These are phyloP conservation scores for Gryllus bimaculatus DNA, from an alignment of 1,140 invertebrate genomes.

Conservation along the genomic window DNA sequence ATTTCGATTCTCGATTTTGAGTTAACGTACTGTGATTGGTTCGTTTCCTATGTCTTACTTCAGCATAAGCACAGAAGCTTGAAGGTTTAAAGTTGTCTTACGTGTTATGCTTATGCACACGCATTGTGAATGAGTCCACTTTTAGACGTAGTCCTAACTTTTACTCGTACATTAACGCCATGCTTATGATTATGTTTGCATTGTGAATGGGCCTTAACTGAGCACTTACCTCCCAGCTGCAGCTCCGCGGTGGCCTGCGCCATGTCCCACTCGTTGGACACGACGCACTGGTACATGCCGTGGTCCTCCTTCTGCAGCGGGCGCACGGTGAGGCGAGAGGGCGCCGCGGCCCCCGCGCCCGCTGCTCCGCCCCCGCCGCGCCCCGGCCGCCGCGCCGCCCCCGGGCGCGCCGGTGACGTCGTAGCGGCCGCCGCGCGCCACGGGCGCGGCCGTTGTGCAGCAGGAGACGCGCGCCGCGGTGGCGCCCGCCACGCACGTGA, in stretches of 20 bases:
- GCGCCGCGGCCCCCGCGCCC: background rate
- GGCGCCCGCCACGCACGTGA: slow-evolving; percentile 76
- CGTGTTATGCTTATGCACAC: too few species aligned
- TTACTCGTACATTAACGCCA: too few species aligned
- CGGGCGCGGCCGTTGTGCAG: slow-evolving; percentile 59
- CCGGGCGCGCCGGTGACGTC: slow-evolving; percentile 25
- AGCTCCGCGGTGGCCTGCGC: slow-evolving; percentile 73
- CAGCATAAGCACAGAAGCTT: too few species aligned
- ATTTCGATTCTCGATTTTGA: too few species aligned
- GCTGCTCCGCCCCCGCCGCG: background rate
- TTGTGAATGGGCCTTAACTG: too few species aligned
- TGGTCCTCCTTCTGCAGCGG: slow-evolving; percentile 65
- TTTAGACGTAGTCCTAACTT: too few species aligned
- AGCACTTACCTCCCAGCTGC: slow-evolving; percentile 64
- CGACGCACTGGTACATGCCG: slow-evolving; percentile 86
- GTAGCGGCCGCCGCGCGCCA: slow-evolving; percentile 21
- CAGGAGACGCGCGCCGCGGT: slow-evolving; percentile 71
- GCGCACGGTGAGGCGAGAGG: slow-evolving; percentile 46
- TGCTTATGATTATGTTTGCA: too few species aligned
- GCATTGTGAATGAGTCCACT: too few species aligned
- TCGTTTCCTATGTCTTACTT: too few species aligned
- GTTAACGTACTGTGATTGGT: too few species aligned
- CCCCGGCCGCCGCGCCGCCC: background rate
- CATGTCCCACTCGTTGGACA: slow-evolving; percentile 74
- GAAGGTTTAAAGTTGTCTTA: too few species aligned